Evolutionary conservation across 2,113 vertebrate species (phyloP), one percentile per base, ranked within the genome.

Genomic region (Chloebia gouldiae): DNA sequence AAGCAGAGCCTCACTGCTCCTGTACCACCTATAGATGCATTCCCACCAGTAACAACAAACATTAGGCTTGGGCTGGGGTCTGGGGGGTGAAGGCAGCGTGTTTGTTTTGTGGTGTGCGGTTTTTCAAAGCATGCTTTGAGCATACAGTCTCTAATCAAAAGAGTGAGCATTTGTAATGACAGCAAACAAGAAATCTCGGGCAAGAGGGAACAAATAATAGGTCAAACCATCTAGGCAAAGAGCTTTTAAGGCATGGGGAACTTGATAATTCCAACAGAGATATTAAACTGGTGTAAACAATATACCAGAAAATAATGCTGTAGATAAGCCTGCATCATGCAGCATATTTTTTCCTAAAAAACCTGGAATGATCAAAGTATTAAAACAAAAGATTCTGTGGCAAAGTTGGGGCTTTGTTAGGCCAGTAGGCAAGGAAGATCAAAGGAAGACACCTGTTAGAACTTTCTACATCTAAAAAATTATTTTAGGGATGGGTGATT

Each of bases 1-100:
- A 84, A 90, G 50, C 53, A 82, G 63, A 96, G 93, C 47, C 68
- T 93, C 17, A 13, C 28, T 95, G 40, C 31, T 91, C 56, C 50
- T 3, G 30, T 28, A 69, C 35, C 22, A 44, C 8, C 47, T 33
- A 27, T 0, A 80, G 86, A 42, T 1, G 14, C 37, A 59, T 37
- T 71, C 61, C 42, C 45, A 66, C 3, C 39, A 76, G 68, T 16
- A 83, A 65, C 70, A 95, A 61, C 83, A 86, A 70, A 45, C 22
- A n/a, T 13, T 3, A 60, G 69, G 22, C 31, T 25, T 28, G 25
- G 56, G 65, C 23, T 27, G n/a, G 53, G 56, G 25, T 27, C 9
- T 27, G 37, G 6, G 10, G 21, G 27, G 28, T 17, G 12, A 19
- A 35, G 2, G 20, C 2, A 3, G 35, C 42, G 10, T 7, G 0